These are phyloP conservation scores for Marronus borbonicus DNA, from an alignment of 2,888 invertebrate species.

Conservation along the genomic window DNA sequence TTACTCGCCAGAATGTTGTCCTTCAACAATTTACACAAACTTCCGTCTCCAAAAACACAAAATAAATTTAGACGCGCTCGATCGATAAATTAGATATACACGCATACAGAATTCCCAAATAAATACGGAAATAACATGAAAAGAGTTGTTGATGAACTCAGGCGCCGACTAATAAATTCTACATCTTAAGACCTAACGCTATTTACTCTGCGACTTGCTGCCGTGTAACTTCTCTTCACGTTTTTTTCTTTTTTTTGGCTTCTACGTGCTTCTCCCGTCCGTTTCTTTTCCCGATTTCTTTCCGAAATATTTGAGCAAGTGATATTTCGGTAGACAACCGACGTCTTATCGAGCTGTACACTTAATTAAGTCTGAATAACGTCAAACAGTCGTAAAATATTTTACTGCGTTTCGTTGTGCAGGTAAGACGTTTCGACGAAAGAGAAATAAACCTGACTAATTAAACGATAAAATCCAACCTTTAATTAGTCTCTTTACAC, in stretches of 20 bases:
- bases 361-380: slow-evolving; percentile 40
- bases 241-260: background rate
- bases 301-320: slow-evolving; percentile 11
- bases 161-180: slow-evolving; percentile 38
- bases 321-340: slow-evolving; percentile 39
- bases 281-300: slow-evolving; percentile 1
- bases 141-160: slow-evolving; percentile 38
- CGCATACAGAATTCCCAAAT: slow-evolving; percentile 17
- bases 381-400: slow-evolving; percentile 46
- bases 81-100: slow-evolving; percentile 35
- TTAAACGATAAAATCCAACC: slow-evolving; percentile 44
- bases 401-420: slow-evolving; percentile 37
- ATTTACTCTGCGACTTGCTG: slow-evolving; percentile 8
- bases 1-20: background rate
- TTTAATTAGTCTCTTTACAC: slow-evolving; percentile 45
- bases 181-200: slow-evolving; percentile 28
- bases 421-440: slow-evolving; percentile 37
- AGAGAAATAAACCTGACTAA: slow-evolving; percentile 40
- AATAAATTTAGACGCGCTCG: slow-evolving; percentile 16
- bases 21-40: background rate
- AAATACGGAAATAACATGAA: slow-evolving; percentile 44
- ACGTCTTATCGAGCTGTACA: slow-evolving; percentile 35
- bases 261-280: background rate
- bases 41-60: slow-evolving; percentile 3
- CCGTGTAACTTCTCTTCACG: background rate